These are phyloP conservation scores for Trisateles emortualis DNA, from an alignment of 2,888 invertebrate species.

Conservation along the genomic window DNA sequence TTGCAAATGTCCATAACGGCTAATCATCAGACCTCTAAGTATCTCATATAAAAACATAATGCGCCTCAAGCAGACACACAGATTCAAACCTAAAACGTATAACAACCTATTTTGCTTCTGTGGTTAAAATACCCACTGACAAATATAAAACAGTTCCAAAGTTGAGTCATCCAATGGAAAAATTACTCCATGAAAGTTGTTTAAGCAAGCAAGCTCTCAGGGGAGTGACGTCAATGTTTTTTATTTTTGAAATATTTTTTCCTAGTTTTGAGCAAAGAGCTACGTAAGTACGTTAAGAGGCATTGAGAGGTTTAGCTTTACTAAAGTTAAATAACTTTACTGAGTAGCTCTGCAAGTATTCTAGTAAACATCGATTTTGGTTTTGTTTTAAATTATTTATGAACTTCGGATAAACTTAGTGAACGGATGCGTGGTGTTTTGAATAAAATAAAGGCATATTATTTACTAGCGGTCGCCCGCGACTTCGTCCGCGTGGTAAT, in stretches of 20 bases:
- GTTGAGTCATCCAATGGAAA: constrained; percentile 15
- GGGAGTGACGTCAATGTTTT: constrained; percentile 39
- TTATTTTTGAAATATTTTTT: constrained; percentile 41
- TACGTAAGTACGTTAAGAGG: constrained; percentile 43
- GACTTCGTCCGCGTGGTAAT: no score
- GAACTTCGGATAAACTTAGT: not conserved
- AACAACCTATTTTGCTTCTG: no score
- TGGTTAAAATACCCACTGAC: constrained; percentile 12
- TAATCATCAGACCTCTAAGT: no score
- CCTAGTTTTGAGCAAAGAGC: constrained; percentile 51
- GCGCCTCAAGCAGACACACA: no score
- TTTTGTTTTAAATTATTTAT: constrained; percentile 6
- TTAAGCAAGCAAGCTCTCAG: constrained; percentile 47
- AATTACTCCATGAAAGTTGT: constrained; percentile 34
- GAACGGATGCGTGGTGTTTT: not conserved
- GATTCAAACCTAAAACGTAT: no score
- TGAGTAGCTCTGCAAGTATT: constrained; percentile 21
- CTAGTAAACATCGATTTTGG: constrained; percentile 14
- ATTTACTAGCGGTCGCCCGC: no score
- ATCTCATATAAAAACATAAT: no score
- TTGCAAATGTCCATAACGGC: no score
- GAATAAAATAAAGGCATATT: not conserved
- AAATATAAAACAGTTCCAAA: constrained; percentile 20
- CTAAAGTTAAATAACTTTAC: constrained; percentile 48
- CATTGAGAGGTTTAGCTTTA: constrained; percentile 47